Conservation (phyloP, 2,113 vertebrate genomes). For the Myotis lucifugus region DNA sequence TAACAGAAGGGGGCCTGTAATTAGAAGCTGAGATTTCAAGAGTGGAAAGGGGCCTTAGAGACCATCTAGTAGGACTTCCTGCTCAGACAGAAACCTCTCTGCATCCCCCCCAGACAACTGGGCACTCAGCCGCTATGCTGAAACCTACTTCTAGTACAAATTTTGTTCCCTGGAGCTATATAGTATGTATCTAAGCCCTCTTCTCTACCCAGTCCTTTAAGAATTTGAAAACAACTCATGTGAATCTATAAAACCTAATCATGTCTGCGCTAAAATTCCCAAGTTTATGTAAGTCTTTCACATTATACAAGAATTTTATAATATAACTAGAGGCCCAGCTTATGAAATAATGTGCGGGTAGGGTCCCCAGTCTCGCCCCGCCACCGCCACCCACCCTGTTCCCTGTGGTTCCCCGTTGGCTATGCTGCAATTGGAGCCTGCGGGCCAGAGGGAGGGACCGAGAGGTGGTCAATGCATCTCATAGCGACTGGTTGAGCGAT, state of each 20-base stretch:
- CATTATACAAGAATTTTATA: background rate
- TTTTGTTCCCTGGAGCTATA: background rate
- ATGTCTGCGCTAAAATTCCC: background rate
- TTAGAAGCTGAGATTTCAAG: conserved; percentile 29
- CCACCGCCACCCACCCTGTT: no score
- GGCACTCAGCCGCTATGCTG: background rate
- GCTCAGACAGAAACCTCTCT: background rate
- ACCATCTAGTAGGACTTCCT: background rate
- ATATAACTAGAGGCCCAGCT: no score
- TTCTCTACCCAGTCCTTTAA: background rate
- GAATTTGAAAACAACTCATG: background rate
- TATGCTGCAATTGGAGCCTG: no score
- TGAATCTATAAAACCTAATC: background rate
- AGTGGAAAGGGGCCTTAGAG: background rate
- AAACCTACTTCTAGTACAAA: background rate
- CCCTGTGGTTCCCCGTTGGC: no score
- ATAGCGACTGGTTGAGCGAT: no score
- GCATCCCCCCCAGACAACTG: background rate
- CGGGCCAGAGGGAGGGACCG: no score
- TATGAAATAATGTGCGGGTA: no score
- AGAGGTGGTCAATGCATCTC: no score
- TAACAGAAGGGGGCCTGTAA: background rate
- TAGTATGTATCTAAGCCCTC: background rate
- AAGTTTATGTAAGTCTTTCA: background rate
- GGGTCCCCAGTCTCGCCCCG: no score